Evolutionary conservation across 2,888 invertebrate species (phyloP), one percentile per base, ranked within the genome.

Genomic region (Rhagium mordax): DNA sequence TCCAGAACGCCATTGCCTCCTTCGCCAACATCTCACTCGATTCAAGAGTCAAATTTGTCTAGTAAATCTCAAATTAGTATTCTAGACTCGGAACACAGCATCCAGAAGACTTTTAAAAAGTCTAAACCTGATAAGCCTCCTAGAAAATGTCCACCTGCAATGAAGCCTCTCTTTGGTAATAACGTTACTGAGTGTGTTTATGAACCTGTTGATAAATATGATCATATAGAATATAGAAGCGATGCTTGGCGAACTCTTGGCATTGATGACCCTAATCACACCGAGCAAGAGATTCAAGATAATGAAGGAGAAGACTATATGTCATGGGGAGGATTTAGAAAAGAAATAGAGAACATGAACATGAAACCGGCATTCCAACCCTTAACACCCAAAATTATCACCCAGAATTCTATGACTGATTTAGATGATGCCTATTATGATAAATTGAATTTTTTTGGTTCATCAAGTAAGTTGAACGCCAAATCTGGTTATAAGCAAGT

Each of bases 231-330:
- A 88, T 91, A 93, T 5, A 90, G 94, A 74, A 93, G 90, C 81
- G 93, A 95, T 81, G 95, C 95, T 7, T 95, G 95, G 95, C 93
- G 92, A 84, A 95, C 95, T 0, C 89, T 94, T 74, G 95, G 95
- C 0, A 90, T 94, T 18, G 92, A 93, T 83, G 92, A 93, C 64
- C 91, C 94, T 8, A 91, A 92, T 75, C 95, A 95, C 82, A 92
- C 91, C 0, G 95, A 95, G 85, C 89, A 87, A 77, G 65, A 87
- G 3, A 73, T 69, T 10, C 85, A 84, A 27, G 82, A 84, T 16
- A 67, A 69, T 13, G 75, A 73, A 65, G 87, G 88, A 59, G 87
- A 89, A 47, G 83, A 87, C 27, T 89, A 89, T 77, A 84, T 86
- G 48, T 85, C 87, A 3, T 89, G 89, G 87, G 88, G 88, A 49